Conservation (phyloP, 2,888 invertebrate species). For the Sesia bembeciformis region DNA sequence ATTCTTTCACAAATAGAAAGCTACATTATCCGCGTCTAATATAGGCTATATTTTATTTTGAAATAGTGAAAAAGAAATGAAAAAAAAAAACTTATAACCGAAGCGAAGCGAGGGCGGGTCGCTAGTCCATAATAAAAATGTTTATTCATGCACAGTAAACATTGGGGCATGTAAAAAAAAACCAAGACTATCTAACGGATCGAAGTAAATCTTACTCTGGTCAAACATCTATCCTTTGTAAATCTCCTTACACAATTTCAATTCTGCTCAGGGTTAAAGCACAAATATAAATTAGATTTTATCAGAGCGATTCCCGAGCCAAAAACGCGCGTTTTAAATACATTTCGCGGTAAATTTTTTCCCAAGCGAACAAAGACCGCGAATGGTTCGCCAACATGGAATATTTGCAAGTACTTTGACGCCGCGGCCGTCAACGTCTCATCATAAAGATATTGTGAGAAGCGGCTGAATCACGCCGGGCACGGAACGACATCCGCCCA, state of each 20-base stretch:
- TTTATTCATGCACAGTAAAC: too few species aligned
- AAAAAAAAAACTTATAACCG: background rate
- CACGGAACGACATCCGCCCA: background rate
- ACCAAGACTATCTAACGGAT: too few species aligned
- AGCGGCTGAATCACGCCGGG: conserved; percentile 6
- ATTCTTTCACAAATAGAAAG: too few species aligned
- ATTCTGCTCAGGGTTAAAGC: background rate
- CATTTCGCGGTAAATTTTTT: background rate
- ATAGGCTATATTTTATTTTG: too few species aligned
- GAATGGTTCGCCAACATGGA: conserved; percentile 12
- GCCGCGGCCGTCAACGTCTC: conserved; percentile 13
- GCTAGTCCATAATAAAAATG: background rate
- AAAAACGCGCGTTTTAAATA: background rate
- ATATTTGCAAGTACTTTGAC: conserved; percentile 17
- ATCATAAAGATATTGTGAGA: conserved; percentile 16
- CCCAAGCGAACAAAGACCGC: conserved; percentile 6
- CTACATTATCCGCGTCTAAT: too few species aligned
- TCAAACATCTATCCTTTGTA: too few species aligned
- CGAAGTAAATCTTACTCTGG: too few species aligned
- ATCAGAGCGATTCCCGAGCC: background rate
- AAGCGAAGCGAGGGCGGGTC: background rate
- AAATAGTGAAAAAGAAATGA: too few species aligned
- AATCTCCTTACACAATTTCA: background rate
- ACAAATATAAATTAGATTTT: background rate
- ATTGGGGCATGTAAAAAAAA: too few species aligned